phyloP scores from a whole-genome alignment of 2,113 vertebrate genomes.

The Parus major region DNA sequence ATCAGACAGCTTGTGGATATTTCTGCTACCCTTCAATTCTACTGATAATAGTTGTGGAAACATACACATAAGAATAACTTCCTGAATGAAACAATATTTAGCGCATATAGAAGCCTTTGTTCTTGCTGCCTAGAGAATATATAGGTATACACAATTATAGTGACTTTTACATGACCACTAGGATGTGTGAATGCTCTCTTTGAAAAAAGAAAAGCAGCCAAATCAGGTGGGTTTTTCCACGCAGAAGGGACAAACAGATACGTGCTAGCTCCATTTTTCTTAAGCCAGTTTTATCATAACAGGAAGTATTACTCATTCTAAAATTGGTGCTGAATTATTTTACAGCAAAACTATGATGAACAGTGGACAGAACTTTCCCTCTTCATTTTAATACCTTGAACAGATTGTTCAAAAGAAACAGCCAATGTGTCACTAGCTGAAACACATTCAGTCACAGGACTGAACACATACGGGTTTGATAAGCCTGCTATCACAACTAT shows the following conservation, averaged over 20 bases:
- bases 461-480: neutral
- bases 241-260: neutral
- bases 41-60: slow-evolving; percentile 84
- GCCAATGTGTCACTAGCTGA: neutral
- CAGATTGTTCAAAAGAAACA: neutral
- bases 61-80: slow-evolving; percentile 83
- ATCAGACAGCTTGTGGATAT: slow-evolving; percentile 77
- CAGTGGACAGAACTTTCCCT: neutral
- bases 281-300: slow-evolving; percentile 31
- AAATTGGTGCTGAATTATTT: slow-evolving; percentile 19
- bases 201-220: neutral
- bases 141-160: neutral
- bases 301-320: slow-evolving; percentile 50
- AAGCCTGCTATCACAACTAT: neutral
- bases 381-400: neutral
- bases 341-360: neutral
- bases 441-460: neutral
- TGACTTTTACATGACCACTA: neutral
- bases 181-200: neutral
- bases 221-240: neutral
- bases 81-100: slow-evolving; percentile 78
- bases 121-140: neutral
- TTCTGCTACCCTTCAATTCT: slow-evolving; percentile 69
- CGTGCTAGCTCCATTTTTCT: neutral
- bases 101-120: slow-evolving; percentile 39